These are phyloP conservation scores for Pimephales promelas DNA, from an alignment of 2,113 vertebrate species.

Conservation along the genomic window DNA sequence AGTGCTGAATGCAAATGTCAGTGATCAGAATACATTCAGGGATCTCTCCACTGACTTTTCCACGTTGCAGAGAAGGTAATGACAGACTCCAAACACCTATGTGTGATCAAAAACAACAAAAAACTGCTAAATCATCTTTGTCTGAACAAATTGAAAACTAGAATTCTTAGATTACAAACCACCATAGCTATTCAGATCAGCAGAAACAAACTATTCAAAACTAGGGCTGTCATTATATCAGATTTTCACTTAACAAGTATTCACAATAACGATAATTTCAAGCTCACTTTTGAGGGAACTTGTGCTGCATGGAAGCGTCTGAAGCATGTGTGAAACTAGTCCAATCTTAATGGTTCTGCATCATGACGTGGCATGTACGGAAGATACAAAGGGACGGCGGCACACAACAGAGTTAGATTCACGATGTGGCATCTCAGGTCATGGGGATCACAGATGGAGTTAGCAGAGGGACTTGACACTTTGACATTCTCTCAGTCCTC, in stretches of 20 bases:
- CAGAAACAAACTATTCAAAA: background rate
- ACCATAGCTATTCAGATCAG: background rate
- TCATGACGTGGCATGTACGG: too few relatives aligned
- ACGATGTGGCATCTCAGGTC: too few relatives aligned
- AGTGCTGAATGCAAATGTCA: conserved; percentile 52
- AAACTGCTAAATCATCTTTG: background rate
- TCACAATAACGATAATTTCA: background rate
- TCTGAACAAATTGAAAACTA: background rate
- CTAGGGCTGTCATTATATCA: background rate
- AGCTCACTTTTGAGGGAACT: too few relatives aligned
- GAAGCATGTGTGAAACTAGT: too few relatives aligned
- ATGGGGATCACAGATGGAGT: too few relatives aligned
- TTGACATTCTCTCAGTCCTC: too few relatives aligned
- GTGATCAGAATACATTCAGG: conserved; percentile 25
- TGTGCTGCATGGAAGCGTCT: too few relatives aligned
- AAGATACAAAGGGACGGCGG: too few relatives aligned
- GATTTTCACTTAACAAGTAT: background rate
- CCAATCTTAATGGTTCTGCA: too few relatives aligned
- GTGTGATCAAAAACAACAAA: conserved; percentile 14
- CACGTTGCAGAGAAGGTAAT: background rate
- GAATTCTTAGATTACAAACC: background rate
- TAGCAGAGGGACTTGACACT: too few relatives aligned
- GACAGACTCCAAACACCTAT: conserved; percentile 1
- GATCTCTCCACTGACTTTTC: conserved; percentile 11
- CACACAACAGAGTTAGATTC: too few relatives aligned